Percentiles rank a stretch among this genome's conserved stretches.
These are phyloP conservation scores for Eupithecia subumbrata DNA, from an alignment of 2,888 invertebrate genomes.

Conservation along the genomic window DNA sequence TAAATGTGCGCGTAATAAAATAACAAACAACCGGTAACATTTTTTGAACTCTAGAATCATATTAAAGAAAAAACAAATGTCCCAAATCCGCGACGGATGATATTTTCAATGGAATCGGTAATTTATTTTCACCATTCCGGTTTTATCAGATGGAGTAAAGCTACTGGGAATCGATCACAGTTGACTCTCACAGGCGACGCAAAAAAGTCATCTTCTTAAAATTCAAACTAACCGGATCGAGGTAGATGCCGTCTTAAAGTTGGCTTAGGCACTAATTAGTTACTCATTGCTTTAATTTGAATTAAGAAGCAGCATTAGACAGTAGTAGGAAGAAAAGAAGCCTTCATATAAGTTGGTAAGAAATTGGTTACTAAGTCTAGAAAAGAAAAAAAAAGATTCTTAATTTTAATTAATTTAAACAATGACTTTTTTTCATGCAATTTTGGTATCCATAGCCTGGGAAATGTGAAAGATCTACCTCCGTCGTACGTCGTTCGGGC, in stretches of 20 bases:
- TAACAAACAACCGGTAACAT: background rate
- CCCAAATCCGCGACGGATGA: slow-evolving; percentile 42
- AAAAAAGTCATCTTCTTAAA: slow-evolving; percentile 53
- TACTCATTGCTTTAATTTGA: background rate
- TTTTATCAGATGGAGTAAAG: slow-evolving; percentile 45
- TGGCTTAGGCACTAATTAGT: background rate
- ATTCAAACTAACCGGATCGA: slow-evolving; percentile 47
- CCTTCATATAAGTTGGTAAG: background rate
- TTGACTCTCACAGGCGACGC: slow-evolving; percentile 48
- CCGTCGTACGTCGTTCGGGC: background rate
- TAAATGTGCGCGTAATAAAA: background rate
- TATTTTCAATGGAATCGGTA: slow-evolving; percentile 48
- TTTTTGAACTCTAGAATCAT: background rate
- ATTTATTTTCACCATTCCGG: slow-evolving; percentile 51
- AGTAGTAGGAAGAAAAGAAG: background rate
- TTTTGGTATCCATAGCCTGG: background rate
- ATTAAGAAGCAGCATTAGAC: background rate
- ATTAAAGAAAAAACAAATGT: slow-evolving; percentile 7
- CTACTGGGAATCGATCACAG: slow-evolving; percentile 62
- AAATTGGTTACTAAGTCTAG: background rate
- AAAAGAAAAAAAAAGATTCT: background rate
- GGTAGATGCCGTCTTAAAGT: background rate
- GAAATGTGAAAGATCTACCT: background rate
- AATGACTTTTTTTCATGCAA: no score
- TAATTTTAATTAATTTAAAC: no score